phyloP scores from a whole-genome alignment of 2,113 vertebrate species.

The Ariopsis seemanni region DNA sequence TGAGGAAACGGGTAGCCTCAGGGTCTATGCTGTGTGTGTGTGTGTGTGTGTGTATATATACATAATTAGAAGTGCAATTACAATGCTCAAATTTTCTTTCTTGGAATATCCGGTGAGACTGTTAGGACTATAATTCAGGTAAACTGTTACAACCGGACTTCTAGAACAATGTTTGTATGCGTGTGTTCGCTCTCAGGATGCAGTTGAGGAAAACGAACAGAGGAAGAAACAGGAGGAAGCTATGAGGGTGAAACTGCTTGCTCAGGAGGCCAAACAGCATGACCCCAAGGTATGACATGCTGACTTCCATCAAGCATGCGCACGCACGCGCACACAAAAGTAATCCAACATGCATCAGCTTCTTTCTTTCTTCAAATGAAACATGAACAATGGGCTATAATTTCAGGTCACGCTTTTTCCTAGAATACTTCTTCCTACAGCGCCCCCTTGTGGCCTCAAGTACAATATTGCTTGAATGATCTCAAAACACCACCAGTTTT shows the following conservation, averaged over 20 bases:
- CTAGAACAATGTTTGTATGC: conserved; percentile 34
- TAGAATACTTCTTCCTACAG: no score
- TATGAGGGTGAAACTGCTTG: conserved; percentile 90
- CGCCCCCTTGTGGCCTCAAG: not conserved
- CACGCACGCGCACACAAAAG: not conserved
- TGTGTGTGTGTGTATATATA: conserved; percentile 39
- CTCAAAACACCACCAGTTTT: not conserved
- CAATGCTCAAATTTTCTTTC: conserved; percentile 16
- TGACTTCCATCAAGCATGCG: not conserved
- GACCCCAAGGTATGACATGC: conserved; percentile 83
- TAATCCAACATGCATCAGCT: not conserved
- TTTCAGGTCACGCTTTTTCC: no score
- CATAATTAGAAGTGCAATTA: conserved; percentile 13
- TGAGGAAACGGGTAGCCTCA: conserved; percentile 61
- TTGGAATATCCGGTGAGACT: not conserved
- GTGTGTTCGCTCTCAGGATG: conserved; percentile 76
- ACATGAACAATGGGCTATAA: not conserved
- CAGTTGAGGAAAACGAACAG: conserved; percentile 86
- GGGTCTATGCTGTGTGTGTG: conserved; percentile 38
- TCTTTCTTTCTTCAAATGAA: not conserved
- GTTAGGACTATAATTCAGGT: not conserved
- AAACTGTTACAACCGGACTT: not conserved
- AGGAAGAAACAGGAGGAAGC: conserved; percentile 93
- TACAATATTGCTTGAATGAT: not conserved
- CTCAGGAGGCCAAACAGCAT: conserved; percentile 93